Evolutionary conservation across 2,888 invertebrate species (phyloP).

Genomic region (Paralinhomoeus sp.): DNA sequence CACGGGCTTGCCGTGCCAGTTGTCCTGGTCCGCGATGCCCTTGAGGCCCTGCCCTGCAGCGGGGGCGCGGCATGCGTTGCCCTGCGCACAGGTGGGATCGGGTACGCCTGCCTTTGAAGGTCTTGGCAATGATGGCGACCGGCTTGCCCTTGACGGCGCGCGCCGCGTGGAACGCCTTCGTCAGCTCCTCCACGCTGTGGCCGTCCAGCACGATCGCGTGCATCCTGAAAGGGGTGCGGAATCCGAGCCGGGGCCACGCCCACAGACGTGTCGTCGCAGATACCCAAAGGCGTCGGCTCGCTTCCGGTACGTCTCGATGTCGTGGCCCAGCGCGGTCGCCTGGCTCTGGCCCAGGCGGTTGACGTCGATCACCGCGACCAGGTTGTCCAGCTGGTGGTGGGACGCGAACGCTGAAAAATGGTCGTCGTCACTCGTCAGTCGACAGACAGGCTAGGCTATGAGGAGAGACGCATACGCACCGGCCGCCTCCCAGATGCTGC

Average conservation of each 20-base stretch:
- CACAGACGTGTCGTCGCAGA: too few relatives aligned
- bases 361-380: conserved; percentile 85
- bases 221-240: conserved; percentile 8
- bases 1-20: conserved; percentile 95
- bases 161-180: conserved; percentile 27
- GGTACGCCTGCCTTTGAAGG: conserved; percentile 52
- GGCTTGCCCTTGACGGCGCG: conserved; percentile 48
- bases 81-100: too few relatives aligned
- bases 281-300: conserved; percentile 25
- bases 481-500: conserved; percentile 31
- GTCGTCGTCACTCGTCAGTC: too few relatives aligned
- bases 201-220: conserved; percentile 75
- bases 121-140: conserved; percentile 80
- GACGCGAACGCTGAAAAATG: conserved; percentile 60
- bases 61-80: neutral
- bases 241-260: too few relatives aligned
- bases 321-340: conserved; percentile 72
- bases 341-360: conserved; percentile 94
- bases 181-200: conserved; percentile 69
- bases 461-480: conserved; percentile 7
- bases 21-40: conserved; percentile 68
- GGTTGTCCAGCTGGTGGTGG: conserved; percentile 78
- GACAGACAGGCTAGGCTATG: neutral
- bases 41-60: conserved; percentile 24
- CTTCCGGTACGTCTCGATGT: conserved; percentile 48